Evolutionary conservation across 2,113 vertebrate genomes (phyloP), one percentile per base, ranked within the genome.

Genomic region (Dolichallabes microphthalmus): DNA sequence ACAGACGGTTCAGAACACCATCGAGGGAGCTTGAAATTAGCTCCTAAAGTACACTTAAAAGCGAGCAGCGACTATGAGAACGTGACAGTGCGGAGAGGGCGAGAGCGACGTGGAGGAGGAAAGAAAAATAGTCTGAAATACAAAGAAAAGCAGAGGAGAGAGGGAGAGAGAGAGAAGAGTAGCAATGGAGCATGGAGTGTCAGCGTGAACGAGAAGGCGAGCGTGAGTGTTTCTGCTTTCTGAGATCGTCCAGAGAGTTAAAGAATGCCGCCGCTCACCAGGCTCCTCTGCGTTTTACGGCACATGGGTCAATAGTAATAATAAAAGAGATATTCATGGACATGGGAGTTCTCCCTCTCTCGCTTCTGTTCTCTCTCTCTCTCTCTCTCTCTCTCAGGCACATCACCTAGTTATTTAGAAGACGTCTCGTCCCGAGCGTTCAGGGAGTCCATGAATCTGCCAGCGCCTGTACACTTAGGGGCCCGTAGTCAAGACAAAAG

Each of bases 261-360:
- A 93, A 89, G 91, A 90, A 93, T 91, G 90, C 89, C 86, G 84
- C 63, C 19, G 83, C 63, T 71, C 63, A 64, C 69, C 78, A 82
- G 86, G 77, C 86, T 88, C 87, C 84, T 86, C 88, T 68, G 87
- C 87, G 92, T 89, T 95, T 92, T 91, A 92, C 87, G 89, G 91
- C 74, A 52, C 84, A 89, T 83, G 89, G 92, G 90, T 94, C 94
- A 93, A 92, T 93, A 93, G 86, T 86, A 91, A 92, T 93, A 92
- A 93, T 93, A 93, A 93, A 92, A 93, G 91, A 92, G 91, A 94
- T 94, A 93, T 94, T 93, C 92, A 94, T 92, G 91, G 87, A 91
- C 89, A n/a, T 87, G 89, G 87, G 82, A 78, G 39, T 60, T 82
- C 83, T 75, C 80, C 32, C 64, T 57, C 73, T 82, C 22, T 55